These are phyloP conservation scores for Deroplatys truncata DNA, from an alignment of 2,888 invertebrate genomes.

Conservation along the genomic window DNA sequence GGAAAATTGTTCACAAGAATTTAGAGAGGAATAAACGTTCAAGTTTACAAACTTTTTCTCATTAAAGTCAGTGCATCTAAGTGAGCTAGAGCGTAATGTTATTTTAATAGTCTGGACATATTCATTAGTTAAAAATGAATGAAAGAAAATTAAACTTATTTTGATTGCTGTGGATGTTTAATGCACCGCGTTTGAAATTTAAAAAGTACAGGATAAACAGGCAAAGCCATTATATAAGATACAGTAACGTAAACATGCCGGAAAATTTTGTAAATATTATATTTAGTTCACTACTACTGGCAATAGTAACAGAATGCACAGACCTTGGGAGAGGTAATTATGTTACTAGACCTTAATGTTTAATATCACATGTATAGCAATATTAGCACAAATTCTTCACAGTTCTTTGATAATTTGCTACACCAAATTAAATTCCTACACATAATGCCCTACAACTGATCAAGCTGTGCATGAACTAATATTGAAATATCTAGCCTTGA, in stretches of 20 bases:
- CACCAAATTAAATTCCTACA: too few species aligned
- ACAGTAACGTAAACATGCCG: background rate
- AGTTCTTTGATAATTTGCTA: too few species aligned
- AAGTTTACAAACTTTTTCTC: too few species aligned
- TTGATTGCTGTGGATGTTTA: background rate
- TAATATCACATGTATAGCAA: background rate
- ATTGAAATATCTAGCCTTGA: too few species aligned
- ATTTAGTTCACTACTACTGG: background rate
- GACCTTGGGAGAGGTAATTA: background rate
- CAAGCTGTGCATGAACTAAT: too few species aligned
- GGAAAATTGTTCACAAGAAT: too few species aligned
- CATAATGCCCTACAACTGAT: too few species aligned
- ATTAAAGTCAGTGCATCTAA: background rate
- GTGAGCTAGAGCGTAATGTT: background rate
- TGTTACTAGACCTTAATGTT: background rate
- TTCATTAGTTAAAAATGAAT: background rate
- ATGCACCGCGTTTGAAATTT: background rate
- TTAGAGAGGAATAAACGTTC: too few species aligned
- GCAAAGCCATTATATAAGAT: too few species aligned
- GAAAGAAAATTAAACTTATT: background rate
- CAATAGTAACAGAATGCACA: background rate
- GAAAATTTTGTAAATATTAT: background rate
- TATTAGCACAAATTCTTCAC: too few species aligned
- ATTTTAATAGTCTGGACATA: background rate
- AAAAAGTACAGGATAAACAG: background rate